Evolutionary conservation across 2,113 vertebrate species (phyloP).

Genomic region (Procavia capensis): DNA sequence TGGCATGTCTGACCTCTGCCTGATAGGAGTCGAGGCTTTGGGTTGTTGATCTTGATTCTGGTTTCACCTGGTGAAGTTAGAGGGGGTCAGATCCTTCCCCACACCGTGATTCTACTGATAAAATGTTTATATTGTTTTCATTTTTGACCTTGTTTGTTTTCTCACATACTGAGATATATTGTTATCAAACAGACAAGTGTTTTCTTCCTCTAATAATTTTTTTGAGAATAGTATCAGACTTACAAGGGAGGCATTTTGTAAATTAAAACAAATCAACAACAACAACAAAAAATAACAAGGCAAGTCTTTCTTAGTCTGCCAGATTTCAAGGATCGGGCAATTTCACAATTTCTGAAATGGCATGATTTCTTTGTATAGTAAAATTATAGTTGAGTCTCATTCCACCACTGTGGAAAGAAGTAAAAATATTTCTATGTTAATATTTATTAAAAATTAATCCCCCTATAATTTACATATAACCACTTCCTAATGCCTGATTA

Average conservation of each 20-base stretch:
- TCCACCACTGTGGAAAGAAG: not conserved
- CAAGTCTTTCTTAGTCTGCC: not conserved
- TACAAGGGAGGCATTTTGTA: not conserved
- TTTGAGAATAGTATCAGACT: not conserved
- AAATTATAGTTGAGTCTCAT: not conserved
- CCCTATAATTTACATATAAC: not conserved
- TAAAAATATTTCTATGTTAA: not conserved
- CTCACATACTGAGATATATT: not conserved
- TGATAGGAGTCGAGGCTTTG: too few species aligned
- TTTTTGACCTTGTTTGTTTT: not conserved
- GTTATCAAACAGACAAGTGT: not conserved
- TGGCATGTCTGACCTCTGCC: too few species aligned
- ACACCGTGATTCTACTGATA: not conserved
- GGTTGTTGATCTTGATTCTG: too few species aligned
- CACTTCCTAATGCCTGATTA: not conserved
- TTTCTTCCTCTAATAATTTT: not conserved
- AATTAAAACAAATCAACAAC: not conserved
- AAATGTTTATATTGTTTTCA: not conserved
- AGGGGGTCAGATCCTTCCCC: too few species aligned
- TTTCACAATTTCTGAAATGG: slow-evolving; percentile 7
- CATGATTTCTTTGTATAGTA: not conserved
- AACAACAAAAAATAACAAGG: not conserved
- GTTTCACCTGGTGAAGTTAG: too few species aligned
- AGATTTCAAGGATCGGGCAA: not conserved
- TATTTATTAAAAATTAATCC: slow-evolving; percentile 20